Base-by-base conservation (phyloP, 2,797 vertebrate genomes). In the Brotula barbata region DNA sequence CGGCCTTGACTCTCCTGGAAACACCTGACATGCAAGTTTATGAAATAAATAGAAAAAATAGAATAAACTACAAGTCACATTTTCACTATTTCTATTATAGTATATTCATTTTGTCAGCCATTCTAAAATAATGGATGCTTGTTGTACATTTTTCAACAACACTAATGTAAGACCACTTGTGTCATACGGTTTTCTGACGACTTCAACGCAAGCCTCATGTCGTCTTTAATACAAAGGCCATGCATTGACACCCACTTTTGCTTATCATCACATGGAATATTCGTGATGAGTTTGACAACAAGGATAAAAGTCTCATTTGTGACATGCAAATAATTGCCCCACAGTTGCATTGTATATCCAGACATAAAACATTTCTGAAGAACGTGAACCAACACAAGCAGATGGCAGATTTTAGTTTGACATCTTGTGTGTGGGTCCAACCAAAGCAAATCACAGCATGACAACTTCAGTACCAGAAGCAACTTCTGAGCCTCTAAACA, bases 401-500 rank as follows among this genome's bases (percentile, higher is more conserved):
- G 43, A 52, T 64, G 45, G 51, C 43, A 75, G 70, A 73, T 60
- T 51, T 69, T 46, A 37, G 28, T 33, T 58, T 71, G 44, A 58
- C 51, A 49, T 62, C 20, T 66, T 58, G 15, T 11, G 40, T 31
- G 42, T 10, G 14, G 53, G 52, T 64, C 54, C 28, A 49, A 72
- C 19, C 44, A 58, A 71, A 66, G 57, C 60, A 50, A 55, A 67
- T 48, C 11, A 51, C 58, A 71, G 64, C 76, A 75, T 57, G 53
- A 76, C 71, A 82, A 79, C 78, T 85, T 81, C 60, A 75, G 41
- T 42, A 46, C 31, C 33, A 76, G 80, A 65, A 64, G 60, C 70
- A 85, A 80, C 81, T 87, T 87, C 85, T 87, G 85, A 90, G 87
- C 86, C 72, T 78, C 80, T 75, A 83, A 91, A 90, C 85, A 91